phyloP scores from a whole-genome alignment of 2,797 vertebrate species.

The Gephyroberyx darwinii region DNA sequence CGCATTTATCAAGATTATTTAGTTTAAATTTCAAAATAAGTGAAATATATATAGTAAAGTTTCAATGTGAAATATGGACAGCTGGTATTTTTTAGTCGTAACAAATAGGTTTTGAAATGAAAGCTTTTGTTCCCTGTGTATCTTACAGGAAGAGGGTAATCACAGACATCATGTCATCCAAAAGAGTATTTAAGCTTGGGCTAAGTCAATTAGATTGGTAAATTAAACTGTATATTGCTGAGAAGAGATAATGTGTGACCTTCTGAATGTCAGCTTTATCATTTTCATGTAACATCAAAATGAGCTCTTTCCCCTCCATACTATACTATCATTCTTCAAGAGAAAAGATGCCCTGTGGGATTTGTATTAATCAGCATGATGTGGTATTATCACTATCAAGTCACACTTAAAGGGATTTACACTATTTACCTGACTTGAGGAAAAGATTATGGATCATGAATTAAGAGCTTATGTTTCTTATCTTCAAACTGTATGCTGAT shows the following conservation, averaged over 20 bases:
- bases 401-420: conserved; percentile 50
- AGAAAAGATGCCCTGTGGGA: background rate
- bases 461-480: conserved; percentile 37
- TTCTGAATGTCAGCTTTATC: conserved; percentile 50
- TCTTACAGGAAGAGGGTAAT: too few species aligned
- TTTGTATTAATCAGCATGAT: conserved; percentile 38
- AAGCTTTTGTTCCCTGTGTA: background rate
- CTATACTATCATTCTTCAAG: background rate
- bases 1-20: background rate
- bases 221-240: conserved; percentile 33
- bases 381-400: conserved; percentile 35
- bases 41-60: background rate
- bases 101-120: too few species aligned
- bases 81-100: too few species aligned
- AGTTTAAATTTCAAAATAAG: background rate
- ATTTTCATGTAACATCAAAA: conserved; percentile 44
- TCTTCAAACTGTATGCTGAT: conserved; percentile 28
- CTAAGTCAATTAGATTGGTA: conserved; percentile 40
- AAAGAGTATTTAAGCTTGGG: conserved; percentile 9
- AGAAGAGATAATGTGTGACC: conserved; percentile 44
- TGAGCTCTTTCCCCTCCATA: background rate
- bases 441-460: conserved; percentile 49
- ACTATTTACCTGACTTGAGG: conserved; percentile 52
- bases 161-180: background rate
- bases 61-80: too few species aligned